Conservation (phyloP, 2,113 vertebrate genomes). For the Mormyrus iriodes region DNA sequence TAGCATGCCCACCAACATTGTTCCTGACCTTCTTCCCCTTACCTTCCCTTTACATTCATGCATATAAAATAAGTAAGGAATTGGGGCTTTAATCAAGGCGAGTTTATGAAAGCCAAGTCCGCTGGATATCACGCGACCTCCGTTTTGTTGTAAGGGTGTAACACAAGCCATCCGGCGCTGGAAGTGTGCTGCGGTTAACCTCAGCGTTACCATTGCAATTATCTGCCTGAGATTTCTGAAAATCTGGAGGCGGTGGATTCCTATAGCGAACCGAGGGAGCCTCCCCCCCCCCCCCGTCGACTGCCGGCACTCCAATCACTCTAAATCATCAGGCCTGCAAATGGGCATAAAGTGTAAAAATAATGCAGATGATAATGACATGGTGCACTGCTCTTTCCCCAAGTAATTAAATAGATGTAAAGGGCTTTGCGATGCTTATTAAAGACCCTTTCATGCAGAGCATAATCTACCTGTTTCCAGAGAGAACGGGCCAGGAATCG, state of each 20-base stretch:
- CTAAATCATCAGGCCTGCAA: constrained; percentile 13
- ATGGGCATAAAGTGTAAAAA: constrained; percentile 19
- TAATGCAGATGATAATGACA: constrained; percentile 12
- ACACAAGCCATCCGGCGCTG: not conserved
- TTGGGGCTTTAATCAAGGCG: not conserved
- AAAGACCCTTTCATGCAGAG: constrained; percentile 12
- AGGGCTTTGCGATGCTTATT: constrained; percentile 21
- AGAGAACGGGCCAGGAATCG: constrained; percentile 8
- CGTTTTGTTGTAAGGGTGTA: not conserved
- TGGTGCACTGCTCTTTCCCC: not conserved
- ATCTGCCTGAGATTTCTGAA: constrained; percentile 2
- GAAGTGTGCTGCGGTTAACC: not conserved
- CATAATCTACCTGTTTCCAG: constrained; percentile 18
- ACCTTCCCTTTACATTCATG: not conserved
- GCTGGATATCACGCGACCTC: not conserved
- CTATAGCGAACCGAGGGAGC: not conserved
- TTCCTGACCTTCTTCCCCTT: not conserved
- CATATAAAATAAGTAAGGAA: not conserved
- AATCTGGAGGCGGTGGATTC: not conserved
- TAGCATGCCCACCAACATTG: not conserved
- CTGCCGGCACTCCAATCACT: not conserved
- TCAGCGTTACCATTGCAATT: not conserved
- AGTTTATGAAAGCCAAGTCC: not conserved
- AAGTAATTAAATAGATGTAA: constrained; percentile 19
- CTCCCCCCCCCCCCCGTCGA: not conserved